Base-by-base conservation (phyloP, 2,113 vertebrate genomes). In the Actenoides lindsayi region DNA sequence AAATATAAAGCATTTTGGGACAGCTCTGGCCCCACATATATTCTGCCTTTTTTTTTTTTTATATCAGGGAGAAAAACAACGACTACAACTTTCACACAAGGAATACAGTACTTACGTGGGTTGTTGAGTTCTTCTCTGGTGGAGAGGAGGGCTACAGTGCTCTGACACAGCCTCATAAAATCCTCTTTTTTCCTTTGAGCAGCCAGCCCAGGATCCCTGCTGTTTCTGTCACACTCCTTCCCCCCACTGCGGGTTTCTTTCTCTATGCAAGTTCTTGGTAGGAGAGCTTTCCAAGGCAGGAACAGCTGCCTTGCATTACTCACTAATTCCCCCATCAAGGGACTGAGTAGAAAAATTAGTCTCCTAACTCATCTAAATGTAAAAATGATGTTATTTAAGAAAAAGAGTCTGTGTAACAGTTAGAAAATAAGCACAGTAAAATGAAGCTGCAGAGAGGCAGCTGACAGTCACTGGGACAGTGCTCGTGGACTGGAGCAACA, bases 281-380 rank as follows among this genome's bases (percentile, higher is more conserved):
- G 9, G 1, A 8, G n/a, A 65, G 44, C 50, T 2, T 79, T 87
- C 57, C 37, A 51, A n/a, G 16, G 68, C 33, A 50, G n/a, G 24
- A 87, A 35, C 76, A 94, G 83, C 91, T 95, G 88, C 87, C 87
- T 82, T 24, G 24, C 51, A 21, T 90, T 82, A 74, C 87, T 53
- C 4, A 1, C 42, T 37, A 75, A 88, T 57, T 57, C 82, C 74
- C 64, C 70, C 89, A 70, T 83, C 83, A 89, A 74, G 70, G 39
- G 75, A 50, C 80, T 23, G 27, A 41, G 39, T 2, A 69, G 44
- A 85, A 83, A 91, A 77, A 71, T 19, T n/a, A 83, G 35, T 28
- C 74, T 87, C 75, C 31, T 20, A 60, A 51, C 46, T 11, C 6
- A 1, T 20, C 64, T 59, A 54, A 76, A 94, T 31, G 48, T 11